These are phyloP conservation scores for Pangasius macronema DNA, from an alignment of 2,797 vertebrate genomes.

Conservation along the genomic window DNA sequence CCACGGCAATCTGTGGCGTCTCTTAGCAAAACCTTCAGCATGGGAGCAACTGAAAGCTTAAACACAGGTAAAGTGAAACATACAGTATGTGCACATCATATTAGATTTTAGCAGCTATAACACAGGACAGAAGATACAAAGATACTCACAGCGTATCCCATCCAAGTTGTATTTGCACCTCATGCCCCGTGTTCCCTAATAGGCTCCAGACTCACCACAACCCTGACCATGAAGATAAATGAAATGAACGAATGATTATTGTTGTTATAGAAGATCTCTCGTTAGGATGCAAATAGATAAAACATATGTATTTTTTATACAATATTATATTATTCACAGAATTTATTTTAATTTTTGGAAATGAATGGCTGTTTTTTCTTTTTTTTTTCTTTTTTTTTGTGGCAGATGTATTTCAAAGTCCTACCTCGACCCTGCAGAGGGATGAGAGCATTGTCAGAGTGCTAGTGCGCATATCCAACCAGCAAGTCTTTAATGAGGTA, in stretches of 20 bases:
- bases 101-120: slow-evolving; percentile 1
- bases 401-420: slow-evolving; percentile 85
- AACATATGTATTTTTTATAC: neutral
- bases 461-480: slow-evolving; percentile 86
- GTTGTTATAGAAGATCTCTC: neutral
- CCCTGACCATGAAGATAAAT: neutral
- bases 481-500: slow-evolving; percentile 93
- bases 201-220: neutral
- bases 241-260: neutral
- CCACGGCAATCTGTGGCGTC: slow-evolving; percentile 89
- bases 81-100: neutral
- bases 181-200: neutral
- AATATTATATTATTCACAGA: neutral
- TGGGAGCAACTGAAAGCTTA: slow-evolving; percentile 73
- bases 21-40: slow-evolving; percentile 84
- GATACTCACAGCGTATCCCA: neutral
- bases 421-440: slow-evolving; percentile 77
- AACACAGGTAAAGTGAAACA: slow-evolving; percentile 77
- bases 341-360: neutral
- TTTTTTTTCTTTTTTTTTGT: neutral
- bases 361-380: neutral
- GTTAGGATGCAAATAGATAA: neutral
- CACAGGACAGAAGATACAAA: no score
- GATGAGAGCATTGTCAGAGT: slow-evolving; percentile 87
- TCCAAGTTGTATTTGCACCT: neutral